Percentiles rank a stretch among this genome's conserved stretches.
Conservation (phyloP, 1,140 invertebrate genomes). For the Drosophila sp. region DNA sequence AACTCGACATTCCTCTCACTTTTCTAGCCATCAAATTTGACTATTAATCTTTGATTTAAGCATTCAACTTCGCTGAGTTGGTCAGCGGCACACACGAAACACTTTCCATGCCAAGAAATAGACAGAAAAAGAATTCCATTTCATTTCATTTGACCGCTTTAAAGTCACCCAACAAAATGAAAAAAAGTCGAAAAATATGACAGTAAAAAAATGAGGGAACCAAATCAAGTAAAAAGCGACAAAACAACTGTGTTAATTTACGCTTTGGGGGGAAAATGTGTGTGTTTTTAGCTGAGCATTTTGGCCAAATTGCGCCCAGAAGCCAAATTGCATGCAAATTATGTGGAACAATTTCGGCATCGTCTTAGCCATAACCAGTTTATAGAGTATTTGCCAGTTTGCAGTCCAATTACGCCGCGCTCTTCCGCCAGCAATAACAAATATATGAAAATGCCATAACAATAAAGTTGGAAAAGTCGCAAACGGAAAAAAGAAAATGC, state of each 20-base stretch:
- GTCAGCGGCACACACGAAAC: constrained; percentile 28
- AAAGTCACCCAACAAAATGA: constrained; percentile 49
- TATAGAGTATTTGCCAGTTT: constrained; percentile 14
- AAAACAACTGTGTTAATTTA: constrained; percentile 79
- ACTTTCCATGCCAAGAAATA: constrained; percentile 47
- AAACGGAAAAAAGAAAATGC: constrained; percentile 28
- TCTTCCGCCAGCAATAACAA: constrained; percentile 58
- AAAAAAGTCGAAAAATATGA: constrained; percentile 9
- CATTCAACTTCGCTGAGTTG: constrained; percentile 24
- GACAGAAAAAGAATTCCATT: constrained; percentile 63
- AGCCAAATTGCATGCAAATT: constrained; percentile 81
- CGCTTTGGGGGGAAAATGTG: constrained; percentile 45
- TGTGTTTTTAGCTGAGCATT: constrained; percentile 63
- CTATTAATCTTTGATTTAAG: constrained; percentile 44
- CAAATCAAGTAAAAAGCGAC: constrained; percentile 16
- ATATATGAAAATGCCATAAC: constrained; percentile 36
- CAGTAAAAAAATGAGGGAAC: constrained; percentile 15
- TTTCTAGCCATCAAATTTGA: constrained; percentile 30
- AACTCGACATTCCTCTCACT: constrained; percentile 41
- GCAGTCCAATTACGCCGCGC: not conserved
- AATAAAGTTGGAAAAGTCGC: constrained; percentile 28
- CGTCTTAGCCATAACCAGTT: constrained; percentile 25
- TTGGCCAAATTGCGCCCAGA: constrained; percentile 73
- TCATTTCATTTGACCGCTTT: constrained; percentile 75
- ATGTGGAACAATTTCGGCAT: constrained; percentile 60